Percentiles rank a stretch among this genome's conserved stretches.
phyloP scores from a whole-genome alignment of 2,797 vertebrate genomes.

The Macropus fuliginosus region DNA sequence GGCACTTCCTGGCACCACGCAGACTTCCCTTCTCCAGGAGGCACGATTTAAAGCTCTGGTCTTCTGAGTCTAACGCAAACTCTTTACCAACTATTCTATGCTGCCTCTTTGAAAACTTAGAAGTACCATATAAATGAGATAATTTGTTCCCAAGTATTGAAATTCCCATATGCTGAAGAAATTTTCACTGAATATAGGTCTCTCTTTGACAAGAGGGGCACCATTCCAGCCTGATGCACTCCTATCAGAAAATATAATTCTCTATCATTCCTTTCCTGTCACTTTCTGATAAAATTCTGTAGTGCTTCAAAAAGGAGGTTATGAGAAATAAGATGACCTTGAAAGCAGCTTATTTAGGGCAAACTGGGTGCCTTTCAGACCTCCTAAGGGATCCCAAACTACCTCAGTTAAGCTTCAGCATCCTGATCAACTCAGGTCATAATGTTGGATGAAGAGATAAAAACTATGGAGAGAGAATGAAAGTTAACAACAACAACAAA shows the following conservation, averaged over 20 bases:
- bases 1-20: background rate
- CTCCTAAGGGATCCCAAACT: background rate
- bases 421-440: background rate
- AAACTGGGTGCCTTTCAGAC: background rate
- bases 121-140: background rate
- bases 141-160: background rate
- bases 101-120: background rate
- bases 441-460: conserved; percentile 38
- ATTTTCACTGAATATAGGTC: conserved; percentile 25
- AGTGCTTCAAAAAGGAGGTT: background rate
- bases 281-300: conserved; percentile 7
- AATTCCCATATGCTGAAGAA: conserved; percentile 23
- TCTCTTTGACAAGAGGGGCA: conserved; percentile 35
- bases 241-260: conserved; percentile 21
- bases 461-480: conserved; percentile 22
- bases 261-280: conserved; percentile 12
- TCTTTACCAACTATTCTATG: background rate
- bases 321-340: background rate
- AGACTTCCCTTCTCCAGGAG: background rate
- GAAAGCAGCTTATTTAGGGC: background rate
- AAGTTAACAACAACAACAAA: conserved; percentile 28
- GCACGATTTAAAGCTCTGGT: background rate
- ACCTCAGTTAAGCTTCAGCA: background rate
- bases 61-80: background rate
- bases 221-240: background rate